A percentile compares a stretch with the other conserved stretches of the same genome.
These are phyloP conservation scores for Campaea margaritaria DNA, from an alignment of 2,888 invertebrate genomes.

Conservation along the genomic window DNA sequence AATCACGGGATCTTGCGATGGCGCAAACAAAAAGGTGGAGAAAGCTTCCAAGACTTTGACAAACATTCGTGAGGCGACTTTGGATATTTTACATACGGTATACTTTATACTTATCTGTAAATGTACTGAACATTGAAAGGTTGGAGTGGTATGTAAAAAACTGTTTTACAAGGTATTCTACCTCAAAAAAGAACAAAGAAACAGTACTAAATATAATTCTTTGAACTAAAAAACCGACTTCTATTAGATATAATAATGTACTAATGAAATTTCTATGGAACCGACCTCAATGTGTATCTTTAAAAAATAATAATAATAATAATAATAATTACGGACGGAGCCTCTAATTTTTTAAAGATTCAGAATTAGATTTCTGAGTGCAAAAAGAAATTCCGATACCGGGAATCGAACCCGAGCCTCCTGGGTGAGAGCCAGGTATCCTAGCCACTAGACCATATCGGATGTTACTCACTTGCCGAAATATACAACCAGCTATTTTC, in stretches of 20 bases:
- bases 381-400: slow-evolving; percentile 82
- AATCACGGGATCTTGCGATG: slow-evolving; percentile 54
- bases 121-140: slow-evolving; percentile 1
- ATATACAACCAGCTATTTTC: no score
- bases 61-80: slow-evolving; percentile 66
- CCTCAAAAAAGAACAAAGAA: no score
- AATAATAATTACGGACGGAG: no score
- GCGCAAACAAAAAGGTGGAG: slow-evolving; percentile 69
- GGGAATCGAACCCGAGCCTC: slow-evolving; percentile 87
- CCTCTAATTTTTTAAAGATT: no score
- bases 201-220: no score
- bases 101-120: neutral
- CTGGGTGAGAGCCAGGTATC: slow-evolving; percentile 87
- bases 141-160: neutral
- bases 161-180: neutral
- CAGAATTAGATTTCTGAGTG: neutral
- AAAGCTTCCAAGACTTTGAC: slow-evolving; percentile 69
- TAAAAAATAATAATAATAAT: no score
- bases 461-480: slow-evolving; percentile 47
- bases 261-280: no score
- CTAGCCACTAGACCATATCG: slow-evolving; percentile 87
- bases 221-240: no score
- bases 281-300: no score
- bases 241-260: no score
- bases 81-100: slow-evolving; percentile 39